Conservation (phyloP, 2,113 vertebrate species). For the Axis porcinus region DNA sequence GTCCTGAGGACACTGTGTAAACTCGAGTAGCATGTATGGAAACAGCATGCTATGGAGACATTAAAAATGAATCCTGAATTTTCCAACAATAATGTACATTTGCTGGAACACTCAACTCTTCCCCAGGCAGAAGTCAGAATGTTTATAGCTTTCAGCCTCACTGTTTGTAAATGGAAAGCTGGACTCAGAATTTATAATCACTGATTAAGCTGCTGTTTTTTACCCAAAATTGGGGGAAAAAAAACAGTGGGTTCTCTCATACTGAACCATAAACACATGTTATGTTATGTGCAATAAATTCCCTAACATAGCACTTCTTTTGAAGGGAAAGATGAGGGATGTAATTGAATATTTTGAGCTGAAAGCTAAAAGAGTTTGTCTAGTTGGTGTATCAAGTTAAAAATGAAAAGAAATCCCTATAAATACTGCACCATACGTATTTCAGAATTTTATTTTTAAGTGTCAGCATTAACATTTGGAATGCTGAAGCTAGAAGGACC, state of each 20-base stretch:
- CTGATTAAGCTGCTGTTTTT: constrained; percentile 54
- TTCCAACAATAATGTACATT: constrained; percentile 63
- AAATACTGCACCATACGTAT: not conserved
- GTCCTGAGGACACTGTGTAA: constrained; percentile 59
- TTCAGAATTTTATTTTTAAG: not conserved
- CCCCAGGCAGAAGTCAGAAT: constrained; percentile 53
- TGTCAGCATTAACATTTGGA: not conserved
- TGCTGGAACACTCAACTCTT: constrained; percentile 63
- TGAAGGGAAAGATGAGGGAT: constrained; percentile 26
- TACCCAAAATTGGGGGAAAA: not conserved
- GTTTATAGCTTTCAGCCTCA: constrained; percentile 46
- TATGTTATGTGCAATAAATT: constrained; percentile 63
- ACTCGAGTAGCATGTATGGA: constrained; percentile 65
- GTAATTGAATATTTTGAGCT: constrained; percentile 9
- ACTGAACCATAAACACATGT: constrained; percentile 61
- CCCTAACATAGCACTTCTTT: not conserved
- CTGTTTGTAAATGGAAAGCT: constrained; percentile 68
- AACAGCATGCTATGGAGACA: constrained; percentile 57
- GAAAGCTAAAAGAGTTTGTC: not conserved
- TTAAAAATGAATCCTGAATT: constrained; percentile 69
- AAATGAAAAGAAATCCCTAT: not conserved
- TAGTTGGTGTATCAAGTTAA: not conserved
- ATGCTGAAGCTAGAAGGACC: not conserved
- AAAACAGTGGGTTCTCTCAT: not conserved
- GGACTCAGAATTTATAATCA: constrained; percentile 64